phyloP scores from a whole-genome alignment of 2,113 vertebrate genomes.

The Xiphophorus hellerii region DNA sequence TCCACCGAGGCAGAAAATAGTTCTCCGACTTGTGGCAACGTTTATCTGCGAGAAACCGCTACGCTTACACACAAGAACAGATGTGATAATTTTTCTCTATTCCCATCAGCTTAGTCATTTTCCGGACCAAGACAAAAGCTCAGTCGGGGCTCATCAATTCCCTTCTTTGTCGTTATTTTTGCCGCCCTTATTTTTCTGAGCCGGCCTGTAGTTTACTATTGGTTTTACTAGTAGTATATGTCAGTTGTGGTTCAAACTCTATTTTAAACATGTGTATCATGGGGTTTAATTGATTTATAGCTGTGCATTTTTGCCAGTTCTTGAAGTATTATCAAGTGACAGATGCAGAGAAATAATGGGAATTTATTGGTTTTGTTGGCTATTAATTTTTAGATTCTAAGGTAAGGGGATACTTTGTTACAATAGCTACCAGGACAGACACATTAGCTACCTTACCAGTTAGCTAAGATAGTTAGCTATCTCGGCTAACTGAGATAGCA shows the following conservation, averaged over 20 bases:
- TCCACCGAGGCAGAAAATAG: constrained; percentile 53
- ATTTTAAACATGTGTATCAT: background rate
- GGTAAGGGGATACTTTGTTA: too few relatives aligned
- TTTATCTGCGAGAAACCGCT: constrained; percentile 25
- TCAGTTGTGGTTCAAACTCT: too few relatives aligned
- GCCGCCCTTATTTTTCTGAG: background rate
- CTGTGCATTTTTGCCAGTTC: background rate
- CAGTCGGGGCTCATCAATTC: too few relatives aligned
- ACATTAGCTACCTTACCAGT: too few relatives aligned
- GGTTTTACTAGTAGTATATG: background rate
- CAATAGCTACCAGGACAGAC: too few relatives aligned
- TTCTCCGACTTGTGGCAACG: constrained; percentile 26
- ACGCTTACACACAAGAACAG: background rate
- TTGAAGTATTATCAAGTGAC: background rate
- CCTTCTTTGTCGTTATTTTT: too few relatives aligned
- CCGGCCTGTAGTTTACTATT: background rate
- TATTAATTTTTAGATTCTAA: background rate
- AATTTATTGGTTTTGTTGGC: background rate
- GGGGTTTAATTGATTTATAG: background rate
- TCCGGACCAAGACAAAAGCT: too few relatives aligned
- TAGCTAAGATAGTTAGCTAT: too few relatives aligned
- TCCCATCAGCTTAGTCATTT: background rate
- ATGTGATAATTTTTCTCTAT: background rate
- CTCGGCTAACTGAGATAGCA: too few relatives aligned
- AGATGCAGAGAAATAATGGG: background rate